phyloP scores from a whole-genome alignment of 1,140 invertebrate species.

The Calephelis nemesis region DNA sequence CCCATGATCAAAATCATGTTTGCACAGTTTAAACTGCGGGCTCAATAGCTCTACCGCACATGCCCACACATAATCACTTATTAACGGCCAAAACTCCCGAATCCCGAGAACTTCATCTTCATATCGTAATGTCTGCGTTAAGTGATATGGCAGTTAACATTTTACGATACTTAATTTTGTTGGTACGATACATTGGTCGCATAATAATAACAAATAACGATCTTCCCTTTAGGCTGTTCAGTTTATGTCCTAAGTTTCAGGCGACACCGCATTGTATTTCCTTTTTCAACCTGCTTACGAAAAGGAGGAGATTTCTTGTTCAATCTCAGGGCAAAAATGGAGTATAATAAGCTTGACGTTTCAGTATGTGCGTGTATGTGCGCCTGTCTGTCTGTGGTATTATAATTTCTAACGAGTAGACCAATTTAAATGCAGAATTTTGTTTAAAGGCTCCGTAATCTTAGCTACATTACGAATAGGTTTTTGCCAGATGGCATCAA shows the following conservation, averaged over 20 bases:
- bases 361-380: no score
- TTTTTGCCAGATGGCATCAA: no score
- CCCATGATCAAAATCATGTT: no score
- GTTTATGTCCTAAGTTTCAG: constrained; percentile 28
- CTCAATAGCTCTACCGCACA: neutral
- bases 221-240: constrained; percentile 44
- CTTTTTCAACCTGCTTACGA: neutral
- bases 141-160: constrained; percentile 59
- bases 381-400: no score
- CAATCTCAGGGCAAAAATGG: no score
- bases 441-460: no score
- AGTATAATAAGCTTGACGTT: no score
- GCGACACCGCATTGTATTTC: constrained; percentile 14
- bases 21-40: no score
- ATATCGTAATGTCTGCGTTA: constrained; percentile 49
- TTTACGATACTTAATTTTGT: constrained; percentile 69
- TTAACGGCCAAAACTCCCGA: constrained; percentile 24
- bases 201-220: constrained; percentile 56
- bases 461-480: no score
- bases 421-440: no score
- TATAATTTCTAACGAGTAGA: no score
- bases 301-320: neutral
- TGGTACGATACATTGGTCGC: constrained; percentile 50
- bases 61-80: constrained; percentile 7
- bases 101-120: constrained; percentile 32